A percentile compares a stretch with the other conserved stretches of the same genome.
phyloP scores from a whole-genome alignment of 2,797 vertebrate species.

The Carcharodon carcharias region DNA sequence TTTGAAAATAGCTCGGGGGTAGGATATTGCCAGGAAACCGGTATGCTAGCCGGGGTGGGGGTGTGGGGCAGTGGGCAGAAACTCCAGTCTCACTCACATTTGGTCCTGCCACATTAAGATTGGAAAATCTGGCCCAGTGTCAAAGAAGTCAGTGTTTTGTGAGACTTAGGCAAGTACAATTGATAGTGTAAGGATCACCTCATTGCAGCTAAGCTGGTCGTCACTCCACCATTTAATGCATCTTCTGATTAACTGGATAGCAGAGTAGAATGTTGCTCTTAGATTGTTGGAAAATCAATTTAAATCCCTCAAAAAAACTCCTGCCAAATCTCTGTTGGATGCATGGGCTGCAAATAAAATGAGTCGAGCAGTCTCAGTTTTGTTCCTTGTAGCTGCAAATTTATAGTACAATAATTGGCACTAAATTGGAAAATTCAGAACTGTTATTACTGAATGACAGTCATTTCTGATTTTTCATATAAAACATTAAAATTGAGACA shows the following conservation, averaged over 20 bases:
- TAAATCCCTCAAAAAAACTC: neutral
- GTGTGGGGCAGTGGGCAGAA: too few species aligned
- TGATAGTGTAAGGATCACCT: neutral
- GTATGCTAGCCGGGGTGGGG: too few species aligned
- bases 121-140: too few species aligned
- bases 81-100: too few species aligned
- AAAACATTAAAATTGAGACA: neutral
- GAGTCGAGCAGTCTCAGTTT: neutral
- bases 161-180: neutral
- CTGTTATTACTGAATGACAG: neutral
- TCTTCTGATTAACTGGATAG: neutral
- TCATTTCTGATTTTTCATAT: neutral
- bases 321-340: neutral
- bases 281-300: neutral
- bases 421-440: neutral
- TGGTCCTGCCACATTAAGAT: too few species aligned
- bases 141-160: neutral
- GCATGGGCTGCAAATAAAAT: neutral
- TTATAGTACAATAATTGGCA: neutral
- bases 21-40: too few species aligned
- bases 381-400: neutral
- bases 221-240: neutral
- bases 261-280: neutral
- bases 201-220: neutral
- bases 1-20: too few species aligned